Conservation (phyloP, 2,797 vertebrate genomes). For the Danio aesculapii region DNA sequence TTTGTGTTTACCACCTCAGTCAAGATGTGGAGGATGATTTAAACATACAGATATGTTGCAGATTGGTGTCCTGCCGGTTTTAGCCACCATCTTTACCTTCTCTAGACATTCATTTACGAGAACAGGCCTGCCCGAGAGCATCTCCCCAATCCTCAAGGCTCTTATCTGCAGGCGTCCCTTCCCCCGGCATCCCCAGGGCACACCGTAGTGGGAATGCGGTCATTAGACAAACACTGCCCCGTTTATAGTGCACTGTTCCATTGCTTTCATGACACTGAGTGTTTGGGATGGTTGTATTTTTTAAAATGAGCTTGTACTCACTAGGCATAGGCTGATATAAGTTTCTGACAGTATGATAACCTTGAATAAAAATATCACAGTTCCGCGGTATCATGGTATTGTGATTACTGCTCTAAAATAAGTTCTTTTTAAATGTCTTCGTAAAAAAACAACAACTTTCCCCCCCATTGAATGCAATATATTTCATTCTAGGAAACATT, state of each 20-base stretch:
- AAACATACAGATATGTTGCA: background rate
- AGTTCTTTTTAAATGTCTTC: no score
- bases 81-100: background rate
- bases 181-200: slow-evolving; percentile 33
- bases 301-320: no score
- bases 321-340: no score
- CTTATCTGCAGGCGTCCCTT: slow-evolving; percentile 38
- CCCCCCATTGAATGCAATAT: no score
- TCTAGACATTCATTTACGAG: background rate
- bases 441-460: no score
- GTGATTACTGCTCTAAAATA: no score
- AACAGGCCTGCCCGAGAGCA: slow-evolving; percentile 24
- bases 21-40: background rate
- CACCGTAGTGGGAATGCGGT: slow-evolving; percentile 30
- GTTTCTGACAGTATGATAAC: no score
- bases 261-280: background rate
- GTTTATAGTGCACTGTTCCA: background rate
- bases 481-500: no score
- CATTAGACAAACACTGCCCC: slow-evolving; percentile 32
- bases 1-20: background rate
- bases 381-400: no score
- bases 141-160: slow-evolving; percentile 25
- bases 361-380: no score
- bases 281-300: background rate
- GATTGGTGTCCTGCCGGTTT: background rate